These are phyloP conservation scores for Ondatra zibethicus DNA, from an alignment of 2,113 vertebrate genomes.

Conservation along the genomic window DNA sequence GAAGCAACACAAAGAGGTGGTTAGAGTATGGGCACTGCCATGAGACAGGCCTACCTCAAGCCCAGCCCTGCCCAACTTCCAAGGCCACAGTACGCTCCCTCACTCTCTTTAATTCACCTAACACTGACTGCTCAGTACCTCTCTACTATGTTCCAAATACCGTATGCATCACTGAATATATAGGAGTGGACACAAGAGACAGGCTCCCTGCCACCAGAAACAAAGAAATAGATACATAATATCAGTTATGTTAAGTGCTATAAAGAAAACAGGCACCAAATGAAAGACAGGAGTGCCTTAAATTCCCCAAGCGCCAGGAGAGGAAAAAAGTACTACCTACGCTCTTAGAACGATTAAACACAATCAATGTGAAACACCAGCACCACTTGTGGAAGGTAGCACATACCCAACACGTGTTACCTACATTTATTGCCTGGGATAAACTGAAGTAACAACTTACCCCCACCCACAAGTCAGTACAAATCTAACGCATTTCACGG, in stretches of 20 bases:
- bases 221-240: neutral
- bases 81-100: neutral
- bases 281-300: neutral
- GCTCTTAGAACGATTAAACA: neutral
- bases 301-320: slow-evolving; percentile 13
- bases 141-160: neutral
- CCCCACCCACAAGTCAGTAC: neutral
- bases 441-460: neutral
- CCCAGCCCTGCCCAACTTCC: neutral
- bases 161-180: neutral
- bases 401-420: neutral
- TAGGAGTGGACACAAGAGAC: neutral
- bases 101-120: neutral
- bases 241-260: neutral
- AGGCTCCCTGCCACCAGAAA: slow-evolving; percentile 19
- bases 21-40: neutral
- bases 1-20: slow-evolving; percentile 10
- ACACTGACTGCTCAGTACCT: neutral
- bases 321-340: neutral
- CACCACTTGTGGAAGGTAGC: neutral
- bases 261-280: neutral
- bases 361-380: neutral
- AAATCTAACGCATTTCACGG: neutral
- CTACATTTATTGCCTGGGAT: neutral
- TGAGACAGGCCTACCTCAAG: neutral